Base-by-base conservation (phyloP, 2,888 invertebrate genomes). In the Drosophila fungiperda region DNA sequence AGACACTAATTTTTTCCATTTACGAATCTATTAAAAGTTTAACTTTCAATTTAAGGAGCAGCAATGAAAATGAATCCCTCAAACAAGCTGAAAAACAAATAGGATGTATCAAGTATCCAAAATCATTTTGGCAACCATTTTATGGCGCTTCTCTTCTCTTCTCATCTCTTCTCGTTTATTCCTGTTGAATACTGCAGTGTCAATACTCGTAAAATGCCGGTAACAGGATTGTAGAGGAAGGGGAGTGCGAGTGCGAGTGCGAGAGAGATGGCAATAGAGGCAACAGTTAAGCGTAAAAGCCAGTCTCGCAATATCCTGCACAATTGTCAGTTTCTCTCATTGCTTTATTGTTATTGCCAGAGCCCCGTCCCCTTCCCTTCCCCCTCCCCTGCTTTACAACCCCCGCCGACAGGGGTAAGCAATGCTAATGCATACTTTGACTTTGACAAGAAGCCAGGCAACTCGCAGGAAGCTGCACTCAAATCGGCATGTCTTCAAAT, bases 351-450 rank as follows among this genome's bases (percentile, higher is more conserved):
- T 76, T 80, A 80, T 64, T 62, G 76, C 74, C 63, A 62, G 57
- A 52, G 62, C 54, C 58, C 57, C 38, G 23, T 23, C 23, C 23
- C 23, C 23, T 59, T 23, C 52, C 69, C 53, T 40, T 33, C 32
- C n/a, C 23, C 35, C 9, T 17, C 33, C 54, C 20, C 38, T 1
- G 29, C 15, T 1, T 23, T 23, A 23, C 23, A 23, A 23, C 23
- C 23, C 32, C 58, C 17, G 61, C 45, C 50, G 53, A 54, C 62
- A 80, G 82, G 74, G 82, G 74, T 87, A 89, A 89, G 84, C 86
- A 87, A 84, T 78, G 70, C 85, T 82, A 89, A 86, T 86, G 86
- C 87, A 89, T 72, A 68, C 87, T 75, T 68, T 73, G 70, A 55
- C 73, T 77, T 69, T 71, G 67, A 53, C 73, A 70, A 60, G 66